A percentile compares a stretch with the other conserved stretches of the same genome.
phyloP scores from a whole-genome alignment of 2,113 vertebrate genomes.

The Daubentonia madagascariensis region DNA sequence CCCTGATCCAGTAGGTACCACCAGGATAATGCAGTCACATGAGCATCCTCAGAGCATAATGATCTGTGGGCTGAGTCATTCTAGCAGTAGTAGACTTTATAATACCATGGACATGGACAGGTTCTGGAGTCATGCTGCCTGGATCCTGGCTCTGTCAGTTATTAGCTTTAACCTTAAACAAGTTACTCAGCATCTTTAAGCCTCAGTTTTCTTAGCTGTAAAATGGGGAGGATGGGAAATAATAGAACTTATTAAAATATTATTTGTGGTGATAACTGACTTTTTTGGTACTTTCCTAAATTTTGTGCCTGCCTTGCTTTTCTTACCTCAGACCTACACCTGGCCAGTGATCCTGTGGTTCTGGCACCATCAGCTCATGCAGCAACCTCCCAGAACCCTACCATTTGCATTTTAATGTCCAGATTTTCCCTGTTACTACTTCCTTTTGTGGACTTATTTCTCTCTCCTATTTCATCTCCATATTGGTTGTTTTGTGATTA shows the following conservation, averaged over 20 bases:
- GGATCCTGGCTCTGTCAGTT: not conserved
- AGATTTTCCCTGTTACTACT: not conserved
- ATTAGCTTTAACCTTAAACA: not conserved
- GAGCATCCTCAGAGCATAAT: not conserved
- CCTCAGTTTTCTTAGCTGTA: not conserved
- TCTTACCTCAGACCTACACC: not conserved
- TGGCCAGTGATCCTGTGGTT: not conserved
- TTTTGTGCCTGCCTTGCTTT: not conserved
- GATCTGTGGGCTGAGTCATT: not conserved
- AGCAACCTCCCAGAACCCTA: not conserved
- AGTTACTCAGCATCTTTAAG: not conserved
- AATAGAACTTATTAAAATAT: not conserved
- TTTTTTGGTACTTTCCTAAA: not conserved
- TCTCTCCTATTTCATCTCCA: not conserved
- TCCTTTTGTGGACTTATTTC: not conserved
- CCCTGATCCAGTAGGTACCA: fast-evolving
- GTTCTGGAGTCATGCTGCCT: not conserved
- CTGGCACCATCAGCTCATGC: not conserved
- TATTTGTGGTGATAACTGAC: not conserved
- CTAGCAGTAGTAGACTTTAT: not conserved
- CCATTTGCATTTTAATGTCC: not conserved
- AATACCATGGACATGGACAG: not conserved
- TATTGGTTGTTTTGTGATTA: not conserved
- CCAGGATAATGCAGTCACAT: not conserved
- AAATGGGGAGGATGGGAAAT: not conserved